phyloP scores from a whole-genome alignment of 1,140 invertebrate species.

The Eupristina koningsbergeri region DNA sequence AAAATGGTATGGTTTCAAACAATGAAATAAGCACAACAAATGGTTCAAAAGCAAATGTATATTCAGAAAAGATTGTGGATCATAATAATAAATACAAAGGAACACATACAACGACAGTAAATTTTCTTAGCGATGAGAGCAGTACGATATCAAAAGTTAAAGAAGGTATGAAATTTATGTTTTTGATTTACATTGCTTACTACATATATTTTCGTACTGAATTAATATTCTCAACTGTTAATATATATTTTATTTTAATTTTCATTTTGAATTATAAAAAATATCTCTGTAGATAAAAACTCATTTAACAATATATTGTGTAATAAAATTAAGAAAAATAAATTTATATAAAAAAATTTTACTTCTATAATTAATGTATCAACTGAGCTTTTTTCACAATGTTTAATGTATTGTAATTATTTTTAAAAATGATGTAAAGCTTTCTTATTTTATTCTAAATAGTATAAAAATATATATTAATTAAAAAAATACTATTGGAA shows the following conservation, averaged over 20 bases:
- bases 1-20: conserved; percentile 2
- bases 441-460: no score
- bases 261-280: background rate
- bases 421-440: no score
- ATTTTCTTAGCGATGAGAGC: conserved; percentile 32
- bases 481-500: no score
- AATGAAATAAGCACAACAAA: background rate
- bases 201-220: background rate
- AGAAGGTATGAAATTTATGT: conserved; percentile 32
- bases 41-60: background rate
- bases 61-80: background rate
- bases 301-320: no score
- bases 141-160: background rate
- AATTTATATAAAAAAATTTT: no score
- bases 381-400: no score
- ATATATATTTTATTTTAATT: background rate
- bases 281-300: no score
- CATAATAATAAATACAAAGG: conserved; percentile 11
- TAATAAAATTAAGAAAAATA: no score
- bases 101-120: conserved; percentile 30
- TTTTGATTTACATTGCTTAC: background rate
- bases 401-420: background rate
- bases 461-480: no score
- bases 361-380: no score
- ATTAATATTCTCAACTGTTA: background rate